Evolutionary conservation across 2,888 invertebrate genomes (phyloP), one percentile per base, ranked within the genome.

Genomic region (Cheilosia soror): DNA sequence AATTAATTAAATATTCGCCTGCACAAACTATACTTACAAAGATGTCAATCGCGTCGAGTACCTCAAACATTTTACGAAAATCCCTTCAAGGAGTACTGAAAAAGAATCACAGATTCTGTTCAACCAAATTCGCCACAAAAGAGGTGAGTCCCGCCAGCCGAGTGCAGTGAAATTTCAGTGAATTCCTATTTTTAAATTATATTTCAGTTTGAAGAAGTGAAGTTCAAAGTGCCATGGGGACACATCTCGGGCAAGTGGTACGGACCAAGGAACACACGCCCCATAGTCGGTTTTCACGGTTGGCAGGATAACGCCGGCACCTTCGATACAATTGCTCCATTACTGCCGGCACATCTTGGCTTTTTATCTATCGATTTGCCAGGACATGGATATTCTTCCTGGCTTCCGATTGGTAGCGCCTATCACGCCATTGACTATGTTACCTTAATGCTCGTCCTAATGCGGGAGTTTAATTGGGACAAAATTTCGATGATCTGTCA

Each of bases 291-390:
- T 1, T 89, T 96, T 11, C 96, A 96, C 89, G 96, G 96, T 0
- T 95, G 95, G 95, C 95, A 94, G 91, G 96, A 96, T 90, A 96
- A 96, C 90, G 95, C 95, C 11, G 95, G 95, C 20, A 94, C 95
- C 0, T 97, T 95, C 92, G 96, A 96, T 90, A 93, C 94, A 0
- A 89, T 96, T 15, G 94, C 95, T 5, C 95, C 95, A 0, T 90
- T 94, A 65, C 90, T 96, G 37, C 92, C 93, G 2, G 87, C 90
- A 27, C 89, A 93, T 69, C 86, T 93, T 7, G 91, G 93, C 0
- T 92, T 94, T 75, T 89, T 96, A 13, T 94, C 95, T 0, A 91
- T 96, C 13, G 96, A 96, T 90, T 93, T 95, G 29, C 95, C 95
- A 2, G 95, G 96, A 0, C 96, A 96, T 90, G 96, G 96, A 0